Evolutionary conservation across 2,888 invertebrate genomes (phyloP), one percentile per base, ranked within the genome.

Genomic region (Charanyca ferruginea): DNA sequence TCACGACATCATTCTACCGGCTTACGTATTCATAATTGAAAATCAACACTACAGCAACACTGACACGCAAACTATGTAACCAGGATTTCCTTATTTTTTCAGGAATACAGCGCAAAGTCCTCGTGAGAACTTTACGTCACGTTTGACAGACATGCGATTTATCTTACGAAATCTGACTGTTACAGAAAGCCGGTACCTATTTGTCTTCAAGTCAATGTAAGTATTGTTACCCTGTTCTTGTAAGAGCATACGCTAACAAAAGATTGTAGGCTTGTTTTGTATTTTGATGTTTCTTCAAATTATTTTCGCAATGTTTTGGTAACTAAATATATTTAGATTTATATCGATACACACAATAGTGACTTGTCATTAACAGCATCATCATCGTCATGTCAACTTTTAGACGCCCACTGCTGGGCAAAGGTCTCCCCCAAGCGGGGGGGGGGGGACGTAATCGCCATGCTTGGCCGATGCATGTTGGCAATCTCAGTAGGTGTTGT

Each of bases 131-230:
- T 48, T 63, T 63, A 16, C 48, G 32, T 48, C 64, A 72, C 72
- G 72, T 72, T 53, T 68, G n/a, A 42, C 18, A 72, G 52, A 63
- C 52, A 72, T 22, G 53, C 72, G 41, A 42, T 53, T 53, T 68
- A 53, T 63, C 35, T 48, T 25, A 22, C 20, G 2, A 42, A 71
- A 71, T 63, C 64, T 53, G 25, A 7, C 7, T 48, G 16, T 6
- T 53, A 53, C 35, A 22, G 28, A 47, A 22, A 35, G 9, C 25
- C n/a, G 0, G 2, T 25, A 25, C 7, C 38, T 61, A 45, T 71
- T 51, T 61, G 20, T 41, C 16, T 35, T 22, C 25, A 48, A 42
- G 16, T 5, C 58, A 28, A 8, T 22, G n/a, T 44, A 11, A 28
- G 28, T 20, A 65, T 28, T 44, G 16, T 22, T 35, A 49, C 9